Evolutionary conservation across 2,113 vertebrate genomes (phyloP), one percentile per base, ranked within the genome.

Genomic region (Lathamus discolor): DNA sequence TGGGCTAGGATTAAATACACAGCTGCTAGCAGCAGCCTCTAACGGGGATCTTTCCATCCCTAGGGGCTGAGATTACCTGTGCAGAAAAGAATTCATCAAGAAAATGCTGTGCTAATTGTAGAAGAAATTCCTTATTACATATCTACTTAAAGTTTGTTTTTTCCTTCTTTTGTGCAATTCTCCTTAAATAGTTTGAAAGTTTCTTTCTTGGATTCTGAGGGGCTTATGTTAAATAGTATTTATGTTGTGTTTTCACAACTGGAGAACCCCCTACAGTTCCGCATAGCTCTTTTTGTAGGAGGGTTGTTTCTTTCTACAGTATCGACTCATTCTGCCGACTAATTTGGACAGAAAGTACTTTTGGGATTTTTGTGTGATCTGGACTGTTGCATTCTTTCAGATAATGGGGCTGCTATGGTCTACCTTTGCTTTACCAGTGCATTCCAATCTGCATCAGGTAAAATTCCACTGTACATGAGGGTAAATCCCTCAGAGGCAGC

Each of bases 211-310:
- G 11, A 14, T 92, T 91, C 7, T 5, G 70, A 41, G 29, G 10
- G 13, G 15, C n/a, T 27, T 80, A 66, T 89, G 80, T 70, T 81
- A 93, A 79, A 51, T 29, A 68, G 39, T 76, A 49, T 90, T 95
- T 96, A 80, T 90, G 90, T 90, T 84, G 41, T 95, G 70, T 96
- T 96, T 95, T 94, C 76, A 85, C 94, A 96, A 83, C 87, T 95
- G 96, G 91, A 90, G 66, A 96, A 74, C 44, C 84, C 82, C 84
- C 76, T 91, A 41, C 69, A 67, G 83, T 72, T 80, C 94, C 68
- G 77, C 86, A 86, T 72, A 86, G 80, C 62, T 75, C 62, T 82
- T 93, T 54, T 90, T 87, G 66, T 83, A 83, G 61, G 80, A 93
- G 74, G 72, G 46, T 51, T 93, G 41, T 79, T 96, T 70, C 80